Conservation (phyloP, 1,140 invertebrate genomes). For the Leptestheria dahalacensis region DNA sequence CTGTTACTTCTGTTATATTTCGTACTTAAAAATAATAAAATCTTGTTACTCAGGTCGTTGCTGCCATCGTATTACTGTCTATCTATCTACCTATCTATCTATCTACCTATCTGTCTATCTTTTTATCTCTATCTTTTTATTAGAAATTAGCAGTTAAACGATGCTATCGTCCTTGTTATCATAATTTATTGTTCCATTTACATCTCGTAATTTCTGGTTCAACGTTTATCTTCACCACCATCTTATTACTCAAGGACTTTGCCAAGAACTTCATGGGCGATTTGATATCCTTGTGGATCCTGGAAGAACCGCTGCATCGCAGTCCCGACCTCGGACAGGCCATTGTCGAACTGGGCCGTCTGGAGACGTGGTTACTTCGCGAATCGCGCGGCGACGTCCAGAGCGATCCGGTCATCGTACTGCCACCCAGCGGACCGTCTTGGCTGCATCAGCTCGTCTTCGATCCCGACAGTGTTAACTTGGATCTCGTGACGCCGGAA, state of each 20-base stretch:
- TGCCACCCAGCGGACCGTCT: constrained; percentile 44
- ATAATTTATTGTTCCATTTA: too few relatives aligned
- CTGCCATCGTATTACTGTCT: too few relatives aligned
- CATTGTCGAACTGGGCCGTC: constrained; percentile 42
- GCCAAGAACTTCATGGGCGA: constrained; percentile 36
- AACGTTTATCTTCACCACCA: too few relatives aligned
- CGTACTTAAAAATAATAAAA: too few relatives aligned
- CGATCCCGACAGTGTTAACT: constrained; percentile 42
- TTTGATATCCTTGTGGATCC: constrained; percentile 42
- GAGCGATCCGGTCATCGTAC: constrained; percentile 10
- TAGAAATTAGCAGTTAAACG: too few relatives aligned
- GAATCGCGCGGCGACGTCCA: constrained; percentile 31
- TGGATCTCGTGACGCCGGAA: constrained; percentile 42
- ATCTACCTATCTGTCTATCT: too few relatives aligned
- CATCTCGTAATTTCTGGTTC: too few relatives aligned
- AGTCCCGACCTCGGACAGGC: constrained; percentile 34
- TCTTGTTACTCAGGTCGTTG: too few relatives aligned
- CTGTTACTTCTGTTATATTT: too few relatives aligned
- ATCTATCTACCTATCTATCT: too few relatives aligned
- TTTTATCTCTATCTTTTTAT: too few relatives aligned
- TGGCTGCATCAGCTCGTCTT: constrained; percentile 43
- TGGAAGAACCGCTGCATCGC: constrained; percentile 34
- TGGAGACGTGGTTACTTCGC: constrained; percentile 42
- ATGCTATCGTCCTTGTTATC: too few relatives aligned
- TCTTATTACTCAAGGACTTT: constrained; percentile 37